phyloP scores from a whole-genome alignment of 2,888 invertebrate species.

The Elegia similella region DNA sequence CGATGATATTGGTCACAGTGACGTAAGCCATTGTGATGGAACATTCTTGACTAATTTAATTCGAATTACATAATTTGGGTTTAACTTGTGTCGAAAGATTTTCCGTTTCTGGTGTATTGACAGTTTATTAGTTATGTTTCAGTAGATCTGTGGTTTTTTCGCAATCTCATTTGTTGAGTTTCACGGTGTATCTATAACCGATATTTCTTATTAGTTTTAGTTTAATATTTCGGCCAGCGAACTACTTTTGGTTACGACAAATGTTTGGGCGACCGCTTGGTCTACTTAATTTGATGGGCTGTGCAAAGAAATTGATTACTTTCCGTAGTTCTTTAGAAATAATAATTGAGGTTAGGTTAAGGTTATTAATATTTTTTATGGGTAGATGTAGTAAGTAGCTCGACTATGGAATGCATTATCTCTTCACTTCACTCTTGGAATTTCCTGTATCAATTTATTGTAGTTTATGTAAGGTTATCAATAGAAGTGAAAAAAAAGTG shows the following conservation, averaged over 20 bases:
- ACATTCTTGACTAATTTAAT: not conserved
- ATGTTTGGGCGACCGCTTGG: not conserved
- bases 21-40: conserved; percentile 8
- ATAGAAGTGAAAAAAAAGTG: too few relatives aligned
- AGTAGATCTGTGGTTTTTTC: not conserved
- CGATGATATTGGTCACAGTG: not conserved
- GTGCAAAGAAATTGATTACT: not conserved
- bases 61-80: not conserved
- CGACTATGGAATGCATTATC: too few relatives aligned
- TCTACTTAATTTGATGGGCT: not conserved
- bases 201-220: not conserved
- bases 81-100: not conserved
- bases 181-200: not conserved
- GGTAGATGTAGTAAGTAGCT: too few relatives aligned
- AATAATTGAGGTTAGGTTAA: too few relatives aligned
- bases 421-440: too few relatives aligned
- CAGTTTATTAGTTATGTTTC: conserved; percentile 1
- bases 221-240: not conserved
- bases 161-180: not conserved
- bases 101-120: not conserved
- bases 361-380: too few relatives aligned
- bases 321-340: too few relatives aligned
- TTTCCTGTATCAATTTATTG: too few relatives aligned
- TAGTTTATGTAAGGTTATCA: too few relatives aligned
- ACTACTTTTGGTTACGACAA: not conserved